A percentile compares a stretch with the other conserved stretches of the same genome.
phyloP scores from a whole-genome alignment of 2,797 vertebrate genomes.

The Crypturellus tataupa region DNA sequence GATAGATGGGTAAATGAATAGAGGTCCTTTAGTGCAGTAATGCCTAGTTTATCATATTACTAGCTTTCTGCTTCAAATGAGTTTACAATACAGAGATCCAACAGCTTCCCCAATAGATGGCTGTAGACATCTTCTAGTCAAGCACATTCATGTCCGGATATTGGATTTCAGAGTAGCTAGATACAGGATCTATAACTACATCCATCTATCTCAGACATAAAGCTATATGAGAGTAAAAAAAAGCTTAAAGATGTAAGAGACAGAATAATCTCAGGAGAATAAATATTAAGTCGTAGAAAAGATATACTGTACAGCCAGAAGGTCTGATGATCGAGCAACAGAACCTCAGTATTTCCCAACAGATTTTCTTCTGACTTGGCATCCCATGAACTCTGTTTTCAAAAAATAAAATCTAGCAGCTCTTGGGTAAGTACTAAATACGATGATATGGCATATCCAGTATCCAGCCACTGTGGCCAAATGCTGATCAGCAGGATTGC shows the following conservation, averaged over 20 bases:
- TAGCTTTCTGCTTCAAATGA: not conserved
- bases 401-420: not conserved
- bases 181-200: not conserved
- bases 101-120: not conserved
- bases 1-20: not conserved
- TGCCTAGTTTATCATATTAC: not conserved
- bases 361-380: not conserved
- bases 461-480: not conserved
- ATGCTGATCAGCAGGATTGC: not conserved
- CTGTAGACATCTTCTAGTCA: not conserved
- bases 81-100: not conserved
- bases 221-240: not conserved
- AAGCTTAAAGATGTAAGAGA: not conserved
- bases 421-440: not conserved
- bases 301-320: not conserved
- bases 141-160: not conserved
- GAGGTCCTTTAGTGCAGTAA: not conserved
- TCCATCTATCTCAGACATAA: not conserved
- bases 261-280: not conserved
- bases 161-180: not conserved
- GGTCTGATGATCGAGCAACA: not conserved
- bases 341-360: not conserved
- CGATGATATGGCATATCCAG: not conserved
- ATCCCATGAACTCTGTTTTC: not conserved
- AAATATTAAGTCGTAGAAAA: not conserved